phyloP scores from a whole-genome alignment of 1,140 invertebrate species.

The Lutraria rhynchaena region DNA sequence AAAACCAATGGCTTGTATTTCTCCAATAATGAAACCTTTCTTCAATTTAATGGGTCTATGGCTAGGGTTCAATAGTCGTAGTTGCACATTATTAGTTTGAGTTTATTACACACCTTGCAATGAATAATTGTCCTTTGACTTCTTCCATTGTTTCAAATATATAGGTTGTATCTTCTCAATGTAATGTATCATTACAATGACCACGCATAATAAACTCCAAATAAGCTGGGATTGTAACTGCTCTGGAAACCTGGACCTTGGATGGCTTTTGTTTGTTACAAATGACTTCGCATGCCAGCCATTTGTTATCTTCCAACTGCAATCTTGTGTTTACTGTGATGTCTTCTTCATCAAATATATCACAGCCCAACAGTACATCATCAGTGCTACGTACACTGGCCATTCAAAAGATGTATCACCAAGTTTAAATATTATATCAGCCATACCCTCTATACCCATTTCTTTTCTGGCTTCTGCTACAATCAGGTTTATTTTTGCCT shows the following conservation, averaged over 20 bases:
- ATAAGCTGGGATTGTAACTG: not conserved
- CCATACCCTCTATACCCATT: slow-evolving; percentile 22
- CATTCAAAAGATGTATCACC: not conserved
- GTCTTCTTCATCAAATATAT: slow-evolving; percentile 38
- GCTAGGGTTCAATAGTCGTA: too few relatives aligned
- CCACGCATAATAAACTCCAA: not conserved
- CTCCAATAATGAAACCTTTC: too few relatives aligned
- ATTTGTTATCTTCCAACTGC: slow-evolving; percentile 29
- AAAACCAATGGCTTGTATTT: too few relatives aligned
- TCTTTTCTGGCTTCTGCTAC: slow-evolving; percentile 48
- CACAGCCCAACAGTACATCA: slow-evolving; percentile 22
- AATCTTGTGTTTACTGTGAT: slow-evolving; percentile 38
- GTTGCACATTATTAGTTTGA: too few relatives aligned
- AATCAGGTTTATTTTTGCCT: slow-evolving; percentile 5
- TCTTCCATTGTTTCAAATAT: slow-evolving; percentile 1
- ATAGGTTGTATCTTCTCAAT: not conserved
- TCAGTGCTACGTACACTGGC: slow-evolving; percentile 32
- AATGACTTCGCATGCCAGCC: slow-evolving; percentile 36
- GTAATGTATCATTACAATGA: not conserved
- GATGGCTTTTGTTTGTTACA: not conserved
- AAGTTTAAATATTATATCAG: slow-evolving; percentile 26
- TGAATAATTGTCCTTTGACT: too few relatives aligned
- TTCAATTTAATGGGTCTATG: too few relatives aligned
- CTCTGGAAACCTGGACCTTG: not conserved
- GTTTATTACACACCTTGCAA: too few relatives aligned